These are phyloP conservation scores for Saguinus imperator DNA, from an alignment of 2,113 vertebrate species.

Conservation along the genomic window DNA sequence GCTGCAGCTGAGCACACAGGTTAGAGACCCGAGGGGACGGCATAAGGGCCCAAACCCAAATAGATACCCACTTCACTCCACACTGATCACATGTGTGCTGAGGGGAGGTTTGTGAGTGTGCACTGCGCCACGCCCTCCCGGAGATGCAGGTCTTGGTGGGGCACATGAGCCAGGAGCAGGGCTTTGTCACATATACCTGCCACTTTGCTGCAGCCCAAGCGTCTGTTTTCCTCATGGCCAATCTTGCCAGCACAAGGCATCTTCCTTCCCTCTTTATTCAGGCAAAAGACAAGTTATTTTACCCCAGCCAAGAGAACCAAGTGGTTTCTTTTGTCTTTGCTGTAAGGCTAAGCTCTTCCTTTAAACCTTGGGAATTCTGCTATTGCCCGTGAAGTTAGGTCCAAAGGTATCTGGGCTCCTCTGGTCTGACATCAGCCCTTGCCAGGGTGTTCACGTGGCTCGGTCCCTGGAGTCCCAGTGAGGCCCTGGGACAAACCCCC, in stretches of 20 bases:
- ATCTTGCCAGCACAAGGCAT: background rate
- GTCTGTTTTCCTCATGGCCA: accelerated
- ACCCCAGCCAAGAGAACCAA: background rate
- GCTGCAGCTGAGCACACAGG: accelerated
- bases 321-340: background rate
- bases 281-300: background rate
- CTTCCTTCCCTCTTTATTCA: too few relatives aligned
- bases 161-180: too few relatives aligned
- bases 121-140: too few relatives aligned
- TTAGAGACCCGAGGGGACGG: background rate
- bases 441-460: accelerated
- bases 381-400: background rate
- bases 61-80: background rate
- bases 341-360: background rate
- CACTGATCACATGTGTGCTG: accelerated
- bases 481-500: background rate
- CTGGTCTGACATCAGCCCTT: background rate
- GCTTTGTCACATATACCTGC: background rate
- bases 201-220: too few relatives aligned
- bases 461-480: background rate
- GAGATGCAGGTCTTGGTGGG: too few relatives aligned
- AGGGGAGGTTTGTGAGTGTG: background rate
- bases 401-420: background rate
- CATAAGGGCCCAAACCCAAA: background rate
- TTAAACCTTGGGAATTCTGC: background rate